Conservation (phyloP, 2,888 invertebrate species). For the Nomada flava region DNA sequence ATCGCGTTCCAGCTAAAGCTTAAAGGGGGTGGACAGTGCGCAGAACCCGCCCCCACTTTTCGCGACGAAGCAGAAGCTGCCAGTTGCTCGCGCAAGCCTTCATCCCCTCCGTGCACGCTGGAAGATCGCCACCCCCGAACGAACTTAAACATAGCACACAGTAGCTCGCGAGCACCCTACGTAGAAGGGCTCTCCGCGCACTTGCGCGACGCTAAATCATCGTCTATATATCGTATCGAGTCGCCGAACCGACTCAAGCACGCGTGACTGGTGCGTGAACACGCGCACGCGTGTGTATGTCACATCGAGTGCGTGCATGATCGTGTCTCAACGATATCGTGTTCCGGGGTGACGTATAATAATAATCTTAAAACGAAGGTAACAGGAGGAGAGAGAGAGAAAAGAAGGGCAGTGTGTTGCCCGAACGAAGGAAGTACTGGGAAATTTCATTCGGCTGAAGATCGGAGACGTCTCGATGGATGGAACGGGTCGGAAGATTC, state of each 20-base stretch:
- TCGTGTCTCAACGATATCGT: slow-evolving; percentile 12
- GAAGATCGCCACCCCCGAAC: slow-evolving; percentile 78
- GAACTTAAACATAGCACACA: slow-evolving; percentile 83
- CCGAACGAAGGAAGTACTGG: slow-evolving; percentile 30
- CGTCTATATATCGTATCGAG: slow-evolving; percentile 47
- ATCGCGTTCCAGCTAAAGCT: slow-evolving; percentile 70
- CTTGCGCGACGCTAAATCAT: slow-evolving; percentile 59
- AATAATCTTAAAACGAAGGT: slow-evolving; percentile 2
- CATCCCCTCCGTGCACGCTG: slow-evolving; percentile 76
- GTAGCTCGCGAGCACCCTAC: slow-evolving; percentile 83
- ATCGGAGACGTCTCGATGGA: slow-evolving; percentile 49
- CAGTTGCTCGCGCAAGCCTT: slow-evolving; percentile 78
- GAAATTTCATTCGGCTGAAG: slow-evolving; percentile 41
- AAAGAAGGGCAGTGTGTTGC: slow-evolving; percentile 32
- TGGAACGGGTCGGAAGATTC: slow-evolving; percentile 57
- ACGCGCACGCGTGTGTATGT: slow-evolving; percentile 54
- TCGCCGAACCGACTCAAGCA: slow-evolving; percentile 41
- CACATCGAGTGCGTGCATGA: slow-evolving; percentile 49
- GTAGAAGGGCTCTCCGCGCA: slow-evolving; percentile 79
- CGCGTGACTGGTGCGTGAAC: slow-evolving; percentile 65
- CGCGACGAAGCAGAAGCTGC: slow-evolving; percentile 77
- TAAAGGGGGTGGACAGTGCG: slow-evolving; percentile 83
- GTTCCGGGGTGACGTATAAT: neutral
- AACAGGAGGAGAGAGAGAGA: neutral
- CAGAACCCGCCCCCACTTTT: slow-evolving; percentile 84